Base-by-base conservation (phyloP, 2,888 invertebrate genomes). In the Calameuta idolon region DNA sequence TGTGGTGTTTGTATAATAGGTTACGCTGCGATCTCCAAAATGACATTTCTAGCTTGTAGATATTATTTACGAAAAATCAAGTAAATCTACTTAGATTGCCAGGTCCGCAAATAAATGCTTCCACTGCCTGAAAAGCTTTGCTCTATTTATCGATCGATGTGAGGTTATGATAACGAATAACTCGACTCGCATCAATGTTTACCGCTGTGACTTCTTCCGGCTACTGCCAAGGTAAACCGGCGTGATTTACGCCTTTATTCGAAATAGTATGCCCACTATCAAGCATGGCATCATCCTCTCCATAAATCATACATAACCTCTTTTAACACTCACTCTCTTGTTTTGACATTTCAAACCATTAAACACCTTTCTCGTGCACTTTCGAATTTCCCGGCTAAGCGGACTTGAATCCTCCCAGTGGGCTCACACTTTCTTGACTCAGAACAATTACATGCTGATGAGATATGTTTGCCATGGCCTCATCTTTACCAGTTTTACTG, bases 1-100 rank as follows among this genome's bases (percentile, higher is more conserved):
- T 88, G 89, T 88, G 89, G 88, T 90, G 90, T 90, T 90, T 90
- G 90, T 89, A 89, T 88, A 87, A 89, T 89, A 90, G 90, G 90
- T 90, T 89, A 90, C 90, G 84, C 85, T 88, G 87, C 86, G 86
- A 40, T 40, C 86, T 88, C 84, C 79, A 89, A 88, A 88, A 90
- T 90, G 90, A 90, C 90, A 86, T 89, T 90, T 90, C 84, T 86
- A 85, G 85, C 81, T 84, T 86, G 85, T 87, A 87, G 84, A 87
- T 85, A 87, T 85, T 85, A 87, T 86, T 88, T 86, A 84, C 85
- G 84, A 83, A 80, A 80, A 82, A 83, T 75, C 78, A 84, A 86
- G 84, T 84, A 85, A 85, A 83, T 83, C 79, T 75, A 79, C 78
- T 82, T 81, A 78, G 73, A 76, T 78, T 82, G 75, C 69, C 69